Evolutionary conservation across 2,797 vertebrate species (phyloP).

Genomic region (Darevskia mixta): DNA sequence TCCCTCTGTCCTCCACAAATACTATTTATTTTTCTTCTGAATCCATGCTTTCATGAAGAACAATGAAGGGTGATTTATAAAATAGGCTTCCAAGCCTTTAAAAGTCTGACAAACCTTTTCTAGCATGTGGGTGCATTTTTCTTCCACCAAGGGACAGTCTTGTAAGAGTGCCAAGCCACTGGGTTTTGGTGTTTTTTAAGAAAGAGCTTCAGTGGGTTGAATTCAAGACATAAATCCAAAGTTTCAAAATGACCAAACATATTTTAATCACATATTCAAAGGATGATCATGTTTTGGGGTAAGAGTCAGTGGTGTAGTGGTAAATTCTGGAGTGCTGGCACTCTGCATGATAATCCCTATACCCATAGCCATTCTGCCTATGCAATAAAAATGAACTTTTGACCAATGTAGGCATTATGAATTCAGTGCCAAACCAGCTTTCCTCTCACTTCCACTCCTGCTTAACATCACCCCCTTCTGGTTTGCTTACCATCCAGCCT

Average conservation of each 20-base stretch:
- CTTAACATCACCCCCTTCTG: no score
- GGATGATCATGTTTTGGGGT: constrained; percentile 26
- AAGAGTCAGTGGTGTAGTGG: constrained; percentile 21
- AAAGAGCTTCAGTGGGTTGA: constrained; percentile 59
- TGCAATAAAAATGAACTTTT: no score
- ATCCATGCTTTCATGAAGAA: constrained; percentile 73
- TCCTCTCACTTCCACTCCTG: no score
- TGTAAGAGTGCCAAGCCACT: constrained; percentile 56
- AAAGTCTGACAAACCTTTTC: constrained; percentile 68
- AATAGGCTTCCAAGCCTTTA: constrained; percentile 56
- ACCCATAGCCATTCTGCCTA: no score
- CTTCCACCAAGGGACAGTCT: constrained; percentile 50
- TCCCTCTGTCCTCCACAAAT: constrained; percentile 53
- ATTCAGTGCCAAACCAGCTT: no score
- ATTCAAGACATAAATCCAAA: constrained; percentile 48
- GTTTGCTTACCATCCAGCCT: no score
- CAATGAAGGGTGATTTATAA: constrained; percentile 76
- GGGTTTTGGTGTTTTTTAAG: constrained; percentile 24
- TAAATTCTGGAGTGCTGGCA: no score
- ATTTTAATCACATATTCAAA: constrained; percentile 63
- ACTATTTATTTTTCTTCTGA: constrained; percentile 75
- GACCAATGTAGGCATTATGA: no score
- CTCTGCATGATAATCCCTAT: no score
- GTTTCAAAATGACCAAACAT: constrained; percentile 55
- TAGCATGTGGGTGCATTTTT: constrained; percentile 50